Evolutionary conservation across 2,888 invertebrate species (phyloP).

Genomic region (Drosophila robusta): DNA sequence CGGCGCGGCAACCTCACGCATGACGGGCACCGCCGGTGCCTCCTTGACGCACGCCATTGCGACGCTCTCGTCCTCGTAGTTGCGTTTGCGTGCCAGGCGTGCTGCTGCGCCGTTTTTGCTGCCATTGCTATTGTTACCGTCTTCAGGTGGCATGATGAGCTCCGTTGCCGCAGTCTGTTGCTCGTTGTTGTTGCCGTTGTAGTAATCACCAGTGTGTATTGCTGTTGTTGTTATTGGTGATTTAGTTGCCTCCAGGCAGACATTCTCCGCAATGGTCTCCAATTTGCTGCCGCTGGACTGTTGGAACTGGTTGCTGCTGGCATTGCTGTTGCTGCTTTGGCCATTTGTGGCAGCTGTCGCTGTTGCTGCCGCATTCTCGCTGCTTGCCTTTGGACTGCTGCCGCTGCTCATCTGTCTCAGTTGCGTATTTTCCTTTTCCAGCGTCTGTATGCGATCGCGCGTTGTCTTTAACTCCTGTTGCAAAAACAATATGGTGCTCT

Average conservation of each 20-base stretch:
- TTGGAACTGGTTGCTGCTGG: conserved; percentile 43
- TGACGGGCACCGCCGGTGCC: conserved; percentile 19
- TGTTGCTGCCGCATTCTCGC: conserved; percentile 25
- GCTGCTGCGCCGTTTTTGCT: conserved; percentile 53
- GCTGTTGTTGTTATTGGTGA: conserved; percentile 8
- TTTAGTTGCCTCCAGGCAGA: conserved; percentile 54
- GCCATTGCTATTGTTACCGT: conserved; percentile 53
- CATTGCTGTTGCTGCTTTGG: conserved; percentile 40
- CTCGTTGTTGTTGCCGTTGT: conserved; percentile 56
- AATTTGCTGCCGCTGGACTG: conserved; percentile 54
- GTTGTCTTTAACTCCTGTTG: conserved; percentile 96
- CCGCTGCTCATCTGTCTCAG: conserved; percentile 66
- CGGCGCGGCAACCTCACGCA: conserved; percentile 67
- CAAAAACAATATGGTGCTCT: conserved; percentile 96
- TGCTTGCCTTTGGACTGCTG: conserved; percentile 38
- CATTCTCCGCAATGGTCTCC: conserved; percentile 79
- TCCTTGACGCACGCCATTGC: background rate
- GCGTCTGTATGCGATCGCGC: conserved; percentile 88
- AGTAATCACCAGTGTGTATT: conserved; percentile 34
- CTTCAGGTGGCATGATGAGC: conserved; percentile 35
- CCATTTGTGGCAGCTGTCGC: conserved; percentile 56
- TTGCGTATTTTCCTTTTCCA: conserved; percentile 87
- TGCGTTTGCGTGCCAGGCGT: conserved; percentile 80
- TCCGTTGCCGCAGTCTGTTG: conserved; percentile 43
- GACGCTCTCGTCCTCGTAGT: conserved; percentile 78